Percentiles rank a stretch among this genome's conserved stretches.
These are phyloP conservation scores for Horisme vitalbata DNA, from an alignment of 2,888 invertebrate genomes.

Conservation along the genomic window DNA sequence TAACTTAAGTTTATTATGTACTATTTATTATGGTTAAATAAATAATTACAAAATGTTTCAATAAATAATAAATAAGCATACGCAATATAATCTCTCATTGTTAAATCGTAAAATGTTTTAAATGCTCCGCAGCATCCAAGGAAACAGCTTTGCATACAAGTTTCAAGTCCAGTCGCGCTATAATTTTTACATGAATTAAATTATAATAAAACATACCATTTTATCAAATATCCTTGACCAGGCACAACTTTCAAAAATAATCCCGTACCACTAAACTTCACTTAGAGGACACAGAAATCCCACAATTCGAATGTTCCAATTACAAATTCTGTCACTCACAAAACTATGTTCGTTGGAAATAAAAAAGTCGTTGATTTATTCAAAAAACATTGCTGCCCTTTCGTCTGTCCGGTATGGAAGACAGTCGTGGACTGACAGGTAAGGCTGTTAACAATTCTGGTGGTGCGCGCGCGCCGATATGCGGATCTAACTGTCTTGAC, in stretches of 20 bases:
- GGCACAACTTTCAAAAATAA: conserved; percentile 41
- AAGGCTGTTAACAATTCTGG: conserved; percentile 64
- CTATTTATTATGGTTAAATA: no score
- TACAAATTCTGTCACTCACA: conserved; percentile 47
- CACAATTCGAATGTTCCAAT: conserved; percentile 36
- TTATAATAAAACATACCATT: conserved; percentile 59
- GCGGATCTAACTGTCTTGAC: conserved; percentile 73
- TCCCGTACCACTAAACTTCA: conserved; percentile 50
- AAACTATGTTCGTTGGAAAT: conserved; percentile 33
- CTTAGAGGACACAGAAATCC: conserved; percentile 40
- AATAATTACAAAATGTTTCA: no score
- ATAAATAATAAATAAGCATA: no score
- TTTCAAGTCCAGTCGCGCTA: not conserved
- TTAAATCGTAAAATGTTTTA: no score
- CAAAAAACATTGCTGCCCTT: conserved; percentile 55
- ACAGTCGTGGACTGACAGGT: conserved; percentile 74
- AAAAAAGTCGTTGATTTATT: conserved; percentile 21
- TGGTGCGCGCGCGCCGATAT: conserved; percentile 62
- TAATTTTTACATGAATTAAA: not conserved
- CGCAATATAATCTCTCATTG: no score
- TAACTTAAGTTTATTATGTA: no score
- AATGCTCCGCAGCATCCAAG: no score
- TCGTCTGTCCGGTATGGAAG: conserved; percentile 70
- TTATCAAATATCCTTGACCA: conserved; percentile 50
- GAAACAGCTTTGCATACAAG: no score